Evolutionary conservation across 1,140 invertebrate species (phyloP), one percentile per base, ranked within the genome.

Genomic region (Dendrolimus kikuchii): DNA sequence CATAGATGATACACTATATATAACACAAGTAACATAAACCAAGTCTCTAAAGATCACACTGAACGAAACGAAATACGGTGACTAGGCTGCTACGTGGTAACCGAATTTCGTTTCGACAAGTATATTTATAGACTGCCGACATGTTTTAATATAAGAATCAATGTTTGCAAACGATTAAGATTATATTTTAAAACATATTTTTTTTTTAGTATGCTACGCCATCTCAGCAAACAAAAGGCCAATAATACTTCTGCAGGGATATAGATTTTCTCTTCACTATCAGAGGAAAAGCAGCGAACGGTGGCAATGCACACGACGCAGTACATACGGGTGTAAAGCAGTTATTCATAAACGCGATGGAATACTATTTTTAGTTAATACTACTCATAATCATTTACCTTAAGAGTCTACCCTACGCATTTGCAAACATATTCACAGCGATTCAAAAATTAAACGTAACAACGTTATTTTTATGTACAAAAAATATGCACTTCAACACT

Each of bases 241-340:
- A 5, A 59, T 77, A 45, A 74, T 81, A 70, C 50, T 81, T 0
- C 65, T 79, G 1, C 59, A 72, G 6, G 75, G 74, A 0, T 79
- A 79, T 53, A 73, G 57, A 46, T 81, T 72, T 38, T 81, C 78
- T 0, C 42, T 81, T 2, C 78, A 81, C 43, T 81, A 79, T 50
- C 51, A 64, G 0, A 49, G 76, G 6, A 81, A 77, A 38, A 51
- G 60, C 8, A 77, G 65, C 8, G 68, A 71, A 39, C 55, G 78
- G 6, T 81, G 78, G 78, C 71, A 79, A 40, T 81, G 78, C 48
- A 79, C 69, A 9, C 62, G 76, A 9, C 52, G 78, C 6, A 79
- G 76, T 23, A 73, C 77, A 37, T 81, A 71, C 38, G 78, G 78
- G 0, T 81, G 78, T 41, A 79, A 79, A 52, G 78, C 78, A 2